Conservation (phyloP, 2,888 invertebrate species). For the Eucriotettix oculatus region DNA sequence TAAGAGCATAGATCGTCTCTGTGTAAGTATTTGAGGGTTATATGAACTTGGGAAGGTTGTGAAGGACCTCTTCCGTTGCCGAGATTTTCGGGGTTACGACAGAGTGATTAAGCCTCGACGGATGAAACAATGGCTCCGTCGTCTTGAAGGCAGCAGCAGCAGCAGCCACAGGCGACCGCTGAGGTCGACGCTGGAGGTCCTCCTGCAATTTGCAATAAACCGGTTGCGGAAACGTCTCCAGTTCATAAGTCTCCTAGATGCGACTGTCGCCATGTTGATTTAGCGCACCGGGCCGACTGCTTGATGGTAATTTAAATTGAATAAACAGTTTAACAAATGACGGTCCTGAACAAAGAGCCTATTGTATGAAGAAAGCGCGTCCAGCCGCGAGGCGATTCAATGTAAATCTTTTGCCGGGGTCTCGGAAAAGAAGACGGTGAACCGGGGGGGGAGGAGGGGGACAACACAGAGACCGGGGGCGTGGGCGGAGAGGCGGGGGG, state of each 20-base stretch:
- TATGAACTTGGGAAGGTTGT: too few relatives aligned
- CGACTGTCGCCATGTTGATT: not conserved
- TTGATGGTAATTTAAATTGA: slow-evolving; percentile 2
- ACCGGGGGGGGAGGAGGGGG: too few relatives aligned
- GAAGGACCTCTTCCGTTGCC: too few relatives aligned
- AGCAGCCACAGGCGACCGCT: too few relatives aligned
- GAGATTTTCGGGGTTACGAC: too few relatives aligned
- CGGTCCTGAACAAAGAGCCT: not conserved
- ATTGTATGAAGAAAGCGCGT: not conserved
- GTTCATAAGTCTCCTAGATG: not conserved
- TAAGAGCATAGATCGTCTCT: too few relatives aligned
- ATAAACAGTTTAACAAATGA: slow-evolving; percentile 1
- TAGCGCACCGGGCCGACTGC: not conserved
- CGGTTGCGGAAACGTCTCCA: not conserved
- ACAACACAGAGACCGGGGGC: too few relatives aligned
- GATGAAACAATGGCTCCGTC: too few relatives aligned
- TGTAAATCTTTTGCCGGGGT: not conserved
- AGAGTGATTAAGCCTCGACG: too few relatives aligned
- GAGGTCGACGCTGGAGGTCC: too few relatives aligned
- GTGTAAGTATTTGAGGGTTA: too few relatives aligned
- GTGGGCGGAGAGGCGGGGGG: not conserved
- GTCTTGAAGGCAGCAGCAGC: too few relatives aligned
- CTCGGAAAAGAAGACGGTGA: not conserved
- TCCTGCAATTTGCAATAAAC: not conserved
- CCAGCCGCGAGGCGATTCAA: not conserved